These are phyloP conservation scores for Linnaemya tessellans DNA, from an alignment of 2,888 invertebrate genomes.

Conservation along the genomic window DNA sequence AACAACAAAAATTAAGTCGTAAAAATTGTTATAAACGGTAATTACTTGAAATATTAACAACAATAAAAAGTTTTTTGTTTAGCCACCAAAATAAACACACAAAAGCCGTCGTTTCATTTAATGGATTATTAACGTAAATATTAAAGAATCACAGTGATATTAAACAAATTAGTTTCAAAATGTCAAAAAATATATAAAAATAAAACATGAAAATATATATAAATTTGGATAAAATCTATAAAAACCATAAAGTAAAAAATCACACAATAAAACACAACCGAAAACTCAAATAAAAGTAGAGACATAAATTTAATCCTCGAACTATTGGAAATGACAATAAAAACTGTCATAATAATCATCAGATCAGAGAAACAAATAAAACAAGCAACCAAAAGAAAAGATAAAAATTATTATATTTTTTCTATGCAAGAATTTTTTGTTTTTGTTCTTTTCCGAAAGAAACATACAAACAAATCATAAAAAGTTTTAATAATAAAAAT, in stretches of 20 bases:
- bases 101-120: constrained; percentile 33
- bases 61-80: constrained; percentile 48
- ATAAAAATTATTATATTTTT: constrained; percentile 42
- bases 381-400: constrained; percentile 61
- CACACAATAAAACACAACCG: constrained; percentile 29
- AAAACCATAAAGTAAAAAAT: constrained; percentile 18
- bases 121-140: constrained; percentile 57
- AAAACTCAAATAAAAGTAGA: constrained; percentile 58
- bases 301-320: constrained; percentile 76
- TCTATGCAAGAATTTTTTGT: constrained; percentile 1
- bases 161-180: constrained; percentile 46
- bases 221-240: constrained; percentile 54
- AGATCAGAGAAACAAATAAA: constrained; percentile 71
- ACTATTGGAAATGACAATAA: constrained; percentile 73
- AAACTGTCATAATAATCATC: constrained; percentile 81
- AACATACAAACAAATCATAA: constrained; percentile 73
- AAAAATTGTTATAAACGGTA: constrained; percentile 60
- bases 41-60: constrained; percentile 68
- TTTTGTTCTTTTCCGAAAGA: constrained; percentile 14
- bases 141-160: constrained; percentile 20
- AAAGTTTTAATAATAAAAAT: constrained; percentile 54
- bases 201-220: constrained; percentile 31
- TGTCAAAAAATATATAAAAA: constrained; percentile 15
- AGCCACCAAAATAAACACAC: constrained; percentile 14
- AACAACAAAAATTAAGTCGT: constrained; percentile 61